A percentile compares a stretch with the other conserved stretches of the same genome.
These are phyloP conservation scores for Scarus forsteni DNA, from an alignment of 2,797 vertebrate species.

Conservation along the genomic window DNA sequence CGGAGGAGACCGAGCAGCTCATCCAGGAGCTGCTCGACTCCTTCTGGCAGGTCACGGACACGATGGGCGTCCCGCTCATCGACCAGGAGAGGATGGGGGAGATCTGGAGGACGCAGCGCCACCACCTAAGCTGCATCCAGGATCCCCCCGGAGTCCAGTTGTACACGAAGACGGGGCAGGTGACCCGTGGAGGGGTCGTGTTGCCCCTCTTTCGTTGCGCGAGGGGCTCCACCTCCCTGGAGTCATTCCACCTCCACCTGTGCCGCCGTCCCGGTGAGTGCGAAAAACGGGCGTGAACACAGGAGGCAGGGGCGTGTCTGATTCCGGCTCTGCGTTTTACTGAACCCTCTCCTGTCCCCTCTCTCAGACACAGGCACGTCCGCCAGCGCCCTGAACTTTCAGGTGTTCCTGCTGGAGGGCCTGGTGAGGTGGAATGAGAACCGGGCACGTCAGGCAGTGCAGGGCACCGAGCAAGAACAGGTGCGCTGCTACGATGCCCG, in stretches of 20 bases:
- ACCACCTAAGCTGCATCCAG: neutral
- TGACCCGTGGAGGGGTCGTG: neutral
- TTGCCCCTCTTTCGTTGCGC: neutral
- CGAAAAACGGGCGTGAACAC: neutral
- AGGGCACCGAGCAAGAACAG: accelerated
- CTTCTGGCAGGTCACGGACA: neutral
- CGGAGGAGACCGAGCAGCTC: neutral
- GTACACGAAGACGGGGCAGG: neutral
- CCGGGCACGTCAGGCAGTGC: neutral
- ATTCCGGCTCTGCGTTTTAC: neutral
- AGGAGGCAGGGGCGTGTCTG: accelerated
- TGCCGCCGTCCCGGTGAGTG: neutral
- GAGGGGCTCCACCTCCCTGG: too few species aligned
- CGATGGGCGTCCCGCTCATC: too few species aligned
- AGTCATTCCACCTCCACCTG: neutral
- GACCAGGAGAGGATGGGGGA: too few species aligned
- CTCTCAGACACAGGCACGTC: too few species aligned
- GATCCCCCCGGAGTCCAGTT: neutral
- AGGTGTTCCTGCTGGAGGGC: neutral
- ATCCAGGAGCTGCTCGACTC: neutral
- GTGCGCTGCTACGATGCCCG: neutral
- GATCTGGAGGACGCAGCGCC: neutral
- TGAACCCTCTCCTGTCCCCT: too few species aligned
- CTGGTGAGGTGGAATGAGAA: neutral
- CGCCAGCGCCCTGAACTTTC: neutral